Percentiles rank a stretch among this genome's conserved stretches.
These are phyloP conservation scores for Nannoperca obscura DNA, from an alignment of 2,797 vertebrate genomes.

Conservation along the genomic window DNA sequence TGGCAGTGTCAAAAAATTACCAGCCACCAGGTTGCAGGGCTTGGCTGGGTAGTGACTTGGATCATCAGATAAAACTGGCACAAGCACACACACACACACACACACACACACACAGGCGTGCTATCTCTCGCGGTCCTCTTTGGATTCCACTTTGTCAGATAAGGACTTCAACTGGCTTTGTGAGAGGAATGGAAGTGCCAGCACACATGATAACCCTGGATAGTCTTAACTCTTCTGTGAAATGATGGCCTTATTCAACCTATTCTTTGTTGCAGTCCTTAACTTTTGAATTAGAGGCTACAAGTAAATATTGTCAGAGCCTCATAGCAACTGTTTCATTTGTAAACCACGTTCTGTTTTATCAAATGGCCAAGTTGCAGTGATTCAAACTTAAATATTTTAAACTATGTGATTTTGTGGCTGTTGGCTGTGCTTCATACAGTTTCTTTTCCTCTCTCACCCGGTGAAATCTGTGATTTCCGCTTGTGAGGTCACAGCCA, in stretches of 20 bases:
- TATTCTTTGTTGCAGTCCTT: slow-evolving; percentile 12
- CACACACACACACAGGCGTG: slow-evolving; percentile 44
- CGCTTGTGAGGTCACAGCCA: slow-evolving; percentile 74
- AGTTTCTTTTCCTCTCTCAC: slow-evolving; percentile 38
- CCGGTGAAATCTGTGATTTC: slow-evolving; percentile 69
- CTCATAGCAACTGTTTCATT: slow-evolving; percentile 1
- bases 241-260: slow-evolving; percentile 32
- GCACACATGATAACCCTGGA: slow-evolving; percentile 49
- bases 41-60: slow-evolving; percentile 61
- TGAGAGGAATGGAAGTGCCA: slow-evolving; percentile 33
- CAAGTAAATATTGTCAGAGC: background rate
- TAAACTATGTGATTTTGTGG: slow-evolving; percentile 9
- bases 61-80: slow-evolving; percentile 67
- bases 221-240: slow-evolving; percentile 37
- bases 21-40: slow-evolving; percentile 50
- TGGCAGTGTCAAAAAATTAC: slow-evolving; percentile 54
- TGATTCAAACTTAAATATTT: slow-evolving; percentile 24
- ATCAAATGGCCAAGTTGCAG: background rate
- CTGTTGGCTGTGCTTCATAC: slow-evolving; percentile 29
- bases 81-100: slow-evolving; percentile 22
- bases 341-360: slow-evolving; percentile 11
- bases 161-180: slow-evolving; percentile 47
- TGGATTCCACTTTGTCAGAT: slow-evolving; percentile 69
- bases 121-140: slow-evolving; percentile 59
- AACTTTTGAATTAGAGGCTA: slow-evolving; percentile 3